Evolutionary conservation across 2,888 invertebrate genomes (phyloP).

Genomic region (Stenolophus ochropezus): DNA sequence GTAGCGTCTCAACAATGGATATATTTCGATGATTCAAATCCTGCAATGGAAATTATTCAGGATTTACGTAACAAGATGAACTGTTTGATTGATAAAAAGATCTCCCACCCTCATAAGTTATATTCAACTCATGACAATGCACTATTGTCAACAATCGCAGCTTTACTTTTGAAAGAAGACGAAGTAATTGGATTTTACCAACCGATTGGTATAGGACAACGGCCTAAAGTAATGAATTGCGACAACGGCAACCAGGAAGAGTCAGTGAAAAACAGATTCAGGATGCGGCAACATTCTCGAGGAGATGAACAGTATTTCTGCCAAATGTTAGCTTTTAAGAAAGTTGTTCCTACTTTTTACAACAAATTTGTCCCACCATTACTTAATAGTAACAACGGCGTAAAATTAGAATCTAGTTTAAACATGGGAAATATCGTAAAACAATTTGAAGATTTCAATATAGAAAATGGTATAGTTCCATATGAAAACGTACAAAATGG

Average conservation of each 20-base stretch:
- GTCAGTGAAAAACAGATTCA: neutral
- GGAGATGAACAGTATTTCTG: neutral
- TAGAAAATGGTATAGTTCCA: neutral
- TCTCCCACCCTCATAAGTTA: constrained; percentile 77
- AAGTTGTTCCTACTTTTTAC: neutral
- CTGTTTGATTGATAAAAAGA: constrained; percentile 71
- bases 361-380: constrained; percentile 27
- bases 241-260: constrained; percentile 1
- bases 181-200: constrained; percentile 81
- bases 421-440: neutral
- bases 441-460: constrained; percentile 6
- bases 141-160: constrained; percentile 80
- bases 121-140: constrained; percentile 80
- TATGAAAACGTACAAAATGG: neutral
- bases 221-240: constrained; percentile 77
- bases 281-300: neutral
- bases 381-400: neutral
- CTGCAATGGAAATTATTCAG: constrained; percentile 62
- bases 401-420: neutral
- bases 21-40: constrained; percentile 65
- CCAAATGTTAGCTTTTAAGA: constrained; percentile 35
- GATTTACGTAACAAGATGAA: constrained; percentile 65
- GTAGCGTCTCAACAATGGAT: constrained; percentile 69
- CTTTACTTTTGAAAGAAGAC: constrained; percentile 83
- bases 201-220: constrained; percentile 84